A percentile compares a stretch with the other conserved stretches of the same genome.
Conservation (phyloP, 2,797 vertebrate species). For the Peromyscus eremicus region DNA sequence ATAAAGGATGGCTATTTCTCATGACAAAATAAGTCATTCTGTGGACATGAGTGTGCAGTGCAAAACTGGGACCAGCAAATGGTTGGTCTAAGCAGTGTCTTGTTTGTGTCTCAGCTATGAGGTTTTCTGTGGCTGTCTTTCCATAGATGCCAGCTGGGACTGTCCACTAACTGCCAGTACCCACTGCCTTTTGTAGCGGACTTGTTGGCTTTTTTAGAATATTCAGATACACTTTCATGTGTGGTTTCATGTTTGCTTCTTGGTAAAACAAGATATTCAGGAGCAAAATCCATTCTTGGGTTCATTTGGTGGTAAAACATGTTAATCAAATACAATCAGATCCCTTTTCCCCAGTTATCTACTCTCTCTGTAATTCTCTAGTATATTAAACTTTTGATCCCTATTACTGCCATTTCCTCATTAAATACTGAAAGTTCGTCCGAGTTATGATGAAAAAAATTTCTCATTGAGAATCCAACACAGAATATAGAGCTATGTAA, state of each 20-base stretch:
- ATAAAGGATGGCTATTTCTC: constrained; percentile 50
- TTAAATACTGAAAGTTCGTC: constrained; percentile 49
- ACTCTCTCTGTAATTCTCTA: constrained; percentile 39
- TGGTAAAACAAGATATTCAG: constrained; percentile 64
- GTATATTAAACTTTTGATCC: constrained; percentile 56
- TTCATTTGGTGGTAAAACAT: constrained; percentile 52
- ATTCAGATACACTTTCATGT: constrained; percentile 47
- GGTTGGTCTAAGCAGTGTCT: constrained; percentile 58
- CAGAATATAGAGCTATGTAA: background rate
- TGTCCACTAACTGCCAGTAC: constrained; percentile 57
- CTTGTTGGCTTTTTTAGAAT: constrained; percentile 68
- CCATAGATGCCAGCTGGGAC: constrained; percentile 59
- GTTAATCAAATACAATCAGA: constrained; percentile 37
- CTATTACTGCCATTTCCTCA: constrained; percentile 38
- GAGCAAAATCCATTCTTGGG: background rate
- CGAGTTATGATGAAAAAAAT: constrained; percentile 40
- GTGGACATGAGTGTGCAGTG: constrained; percentile 21
- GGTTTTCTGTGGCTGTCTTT: constrained; percentile 54
- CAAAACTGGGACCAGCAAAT: constrained; percentile 60
- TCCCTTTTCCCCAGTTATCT: constrained; percentile 15
- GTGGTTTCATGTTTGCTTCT: constrained; percentile 45
- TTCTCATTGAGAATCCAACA: constrained; percentile 34
- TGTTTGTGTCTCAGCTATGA: constrained; percentile 61
- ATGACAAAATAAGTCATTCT: constrained; percentile 67
- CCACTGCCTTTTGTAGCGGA: constrained; percentile 47